These are phyloP conservation scores for Venusia cambrica DNA, from an alignment of 2,888 invertebrate genomes.

Conservation along the genomic window DNA sequence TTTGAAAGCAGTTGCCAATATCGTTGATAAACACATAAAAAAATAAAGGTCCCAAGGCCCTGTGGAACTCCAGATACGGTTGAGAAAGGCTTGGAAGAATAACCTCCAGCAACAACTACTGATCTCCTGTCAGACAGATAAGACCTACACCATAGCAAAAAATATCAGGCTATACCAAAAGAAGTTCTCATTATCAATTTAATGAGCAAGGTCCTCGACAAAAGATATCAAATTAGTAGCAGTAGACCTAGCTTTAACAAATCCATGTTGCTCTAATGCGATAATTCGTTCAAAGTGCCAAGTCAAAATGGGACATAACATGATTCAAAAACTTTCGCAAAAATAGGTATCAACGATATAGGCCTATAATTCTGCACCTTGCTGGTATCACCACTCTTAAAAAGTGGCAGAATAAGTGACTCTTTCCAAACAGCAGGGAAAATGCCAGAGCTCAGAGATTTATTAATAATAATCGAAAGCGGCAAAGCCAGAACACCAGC, in stretches of 20 bases:
- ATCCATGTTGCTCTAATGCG: conserved; percentile 1
- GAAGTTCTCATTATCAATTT: conserved; percentile 1
- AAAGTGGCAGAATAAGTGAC: conserved; percentile 1
- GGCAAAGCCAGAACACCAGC: conserved; percentile 1
- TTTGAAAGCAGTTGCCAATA: no score
- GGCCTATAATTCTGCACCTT: conserved; percentile 1
- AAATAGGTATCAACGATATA: conserved; percentile 1
- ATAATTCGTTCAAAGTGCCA: conserved; percentile 3
- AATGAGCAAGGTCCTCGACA: conserved; percentile 1
- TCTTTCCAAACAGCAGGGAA: conserved; percentile 1
- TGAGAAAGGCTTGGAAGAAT: neutral
- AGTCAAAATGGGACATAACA: neutral
- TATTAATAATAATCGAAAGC: conserved; percentile 1
- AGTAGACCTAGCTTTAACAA: no score
- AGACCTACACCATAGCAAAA: conserved; percentile 3
- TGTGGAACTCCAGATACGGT: neutral
- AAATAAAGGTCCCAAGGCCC: no score
- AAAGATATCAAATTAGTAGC: conserved; percentile 4
- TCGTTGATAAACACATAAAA: no score
- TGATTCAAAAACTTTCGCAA: conserved; percentile 4
- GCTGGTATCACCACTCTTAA: conserved; percentile 2
- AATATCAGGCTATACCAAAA: neutral
- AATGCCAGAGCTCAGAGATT: neutral
- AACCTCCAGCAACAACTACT: neutral
- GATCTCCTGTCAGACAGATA: conserved; percentile 1